phyloP scores from a whole-genome alignment of 2,888 invertebrate species.

The Petrolisthes cinctipes region DNA sequence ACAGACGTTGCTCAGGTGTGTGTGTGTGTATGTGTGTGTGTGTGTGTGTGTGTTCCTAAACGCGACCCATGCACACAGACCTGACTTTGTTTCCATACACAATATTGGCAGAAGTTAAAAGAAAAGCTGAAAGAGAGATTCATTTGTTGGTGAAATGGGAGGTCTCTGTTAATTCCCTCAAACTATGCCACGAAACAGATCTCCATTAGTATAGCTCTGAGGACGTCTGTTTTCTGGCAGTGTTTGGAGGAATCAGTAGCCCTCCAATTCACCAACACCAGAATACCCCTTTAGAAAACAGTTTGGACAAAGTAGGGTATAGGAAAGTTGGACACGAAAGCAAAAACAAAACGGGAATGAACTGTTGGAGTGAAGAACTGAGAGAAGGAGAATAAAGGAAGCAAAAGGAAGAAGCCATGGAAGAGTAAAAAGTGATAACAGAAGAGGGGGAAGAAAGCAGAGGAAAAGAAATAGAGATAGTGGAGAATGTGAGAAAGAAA shows the following conservation, averaged over 20 bases:
- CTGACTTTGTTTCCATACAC: background rate
- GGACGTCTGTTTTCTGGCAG: too few relatives aligned
- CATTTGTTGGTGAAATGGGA: background rate
- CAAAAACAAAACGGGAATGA: background rate
- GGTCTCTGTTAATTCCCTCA: background rate
- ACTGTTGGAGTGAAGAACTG: background rate
- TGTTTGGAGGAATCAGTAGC: too few relatives aligned
- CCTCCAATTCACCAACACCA: too few relatives aligned
- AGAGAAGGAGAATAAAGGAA: background rate
- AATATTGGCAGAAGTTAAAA: background rate
- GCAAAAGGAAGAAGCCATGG: background rate
- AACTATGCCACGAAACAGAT: background rate
- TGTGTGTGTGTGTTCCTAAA: background rate
- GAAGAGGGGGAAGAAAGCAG: constrained; percentile 3
- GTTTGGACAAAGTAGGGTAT: too few relatives aligned
- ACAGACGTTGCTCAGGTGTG: background rate
- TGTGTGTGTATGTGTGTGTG: background rate
- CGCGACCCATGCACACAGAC: background rate
- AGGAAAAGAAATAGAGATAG: background rate
- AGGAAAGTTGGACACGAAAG: background rate
- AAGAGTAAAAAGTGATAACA: background rate
- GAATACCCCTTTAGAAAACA: too few relatives aligned
- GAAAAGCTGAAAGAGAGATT: background rate
- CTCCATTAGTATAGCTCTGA: too few relatives aligned
- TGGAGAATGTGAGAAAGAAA: background rate